Evolutionary conservation across 2,797 vertebrate species (phyloP).

Genomic region (Fundulus diaphanus): DNA sequence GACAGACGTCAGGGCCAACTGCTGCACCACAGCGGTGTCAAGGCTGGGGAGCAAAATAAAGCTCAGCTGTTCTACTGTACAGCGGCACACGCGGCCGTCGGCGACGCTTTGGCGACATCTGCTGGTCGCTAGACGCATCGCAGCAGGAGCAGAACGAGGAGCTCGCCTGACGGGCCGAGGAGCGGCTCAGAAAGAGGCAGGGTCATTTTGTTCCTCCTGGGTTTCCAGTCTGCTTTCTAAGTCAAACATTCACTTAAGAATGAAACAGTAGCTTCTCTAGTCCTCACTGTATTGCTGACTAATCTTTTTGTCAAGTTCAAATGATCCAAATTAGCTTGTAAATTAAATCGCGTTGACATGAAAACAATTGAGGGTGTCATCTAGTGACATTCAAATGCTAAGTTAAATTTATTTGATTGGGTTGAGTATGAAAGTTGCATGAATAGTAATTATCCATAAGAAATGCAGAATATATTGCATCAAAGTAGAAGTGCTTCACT

Average conservation of each 20-base stretch:
- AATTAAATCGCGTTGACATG: no score
- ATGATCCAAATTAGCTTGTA: neutral
- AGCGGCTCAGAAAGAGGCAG: neutral
- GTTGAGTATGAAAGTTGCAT: neutral
- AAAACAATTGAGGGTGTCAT: neutral
- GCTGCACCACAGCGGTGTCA: conserved; percentile 67
- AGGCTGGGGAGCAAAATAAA: conserved; percentile 62
- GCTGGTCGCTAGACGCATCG: conserved; percentile 21
- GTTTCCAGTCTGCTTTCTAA: neutral
- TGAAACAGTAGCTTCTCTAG: neutral
- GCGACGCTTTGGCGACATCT: conserved; percentile 65
- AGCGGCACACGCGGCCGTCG: conserved; percentile 8
- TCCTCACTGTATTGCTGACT: neutral
- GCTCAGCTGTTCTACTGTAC: conserved; percentile 60
- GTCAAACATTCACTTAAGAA: neutral
- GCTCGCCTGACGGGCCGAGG: neutral
- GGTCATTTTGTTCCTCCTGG: neutral
- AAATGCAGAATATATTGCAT: neutral
- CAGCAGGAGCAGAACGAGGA: conserved; percentile 5
- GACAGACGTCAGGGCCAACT: conserved; percentile 72
- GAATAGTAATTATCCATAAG: neutral
- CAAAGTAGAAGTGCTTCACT: no score
- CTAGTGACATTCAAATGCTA: neutral
- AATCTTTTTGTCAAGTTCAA: neutral
- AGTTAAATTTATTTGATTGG: neutral